These are phyloP conservation scores for Aleiodes testaceus DNA, from an alignment of 2,888 invertebrate species.

Conservation along the genomic window DNA sequence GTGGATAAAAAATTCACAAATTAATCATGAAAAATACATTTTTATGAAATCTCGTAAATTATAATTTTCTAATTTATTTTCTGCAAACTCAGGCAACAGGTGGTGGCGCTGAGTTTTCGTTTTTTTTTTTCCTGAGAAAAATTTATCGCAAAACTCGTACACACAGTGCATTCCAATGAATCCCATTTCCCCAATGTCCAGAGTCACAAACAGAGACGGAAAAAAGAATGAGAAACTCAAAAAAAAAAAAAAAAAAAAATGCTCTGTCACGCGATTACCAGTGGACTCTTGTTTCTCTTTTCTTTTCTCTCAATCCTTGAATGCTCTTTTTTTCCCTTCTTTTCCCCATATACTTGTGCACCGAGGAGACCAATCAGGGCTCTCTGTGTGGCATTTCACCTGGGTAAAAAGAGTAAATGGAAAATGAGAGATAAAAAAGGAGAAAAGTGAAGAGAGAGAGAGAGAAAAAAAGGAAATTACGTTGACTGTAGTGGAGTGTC, in stretches of 20 bases:
- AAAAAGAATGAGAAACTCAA: neutral
- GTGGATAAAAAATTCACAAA: no score
- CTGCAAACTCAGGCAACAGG: slow-evolving; percentile 22
- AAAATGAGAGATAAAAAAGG: slow-evolving; percentile 18
- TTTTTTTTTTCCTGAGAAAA: slow-evolving; percentile 15
- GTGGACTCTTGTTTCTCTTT: no score
- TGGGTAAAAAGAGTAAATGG: slow-evolving; percentile 1
- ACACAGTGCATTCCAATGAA: slow-evolving; percentile 25
- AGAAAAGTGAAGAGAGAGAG: slow-evolving; percentile 1
- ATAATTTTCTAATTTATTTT: neutral
- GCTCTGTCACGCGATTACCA: slow-evolving; percentile 6
- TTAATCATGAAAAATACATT: no score
- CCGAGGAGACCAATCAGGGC: slow-evolving; percentile 23
- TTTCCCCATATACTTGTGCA: neutral
- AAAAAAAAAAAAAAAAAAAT: neutral
- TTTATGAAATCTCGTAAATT: no score
- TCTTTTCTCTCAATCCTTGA: neutral
- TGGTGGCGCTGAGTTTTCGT: slow-evolving; percentile 12
- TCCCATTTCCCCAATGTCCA: slow-evolving; percentile 2
- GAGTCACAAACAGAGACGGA: neutral
- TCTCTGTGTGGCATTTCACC: slow-evolving; percentile 30
- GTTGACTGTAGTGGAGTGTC: slow-evolving; percentile 21
- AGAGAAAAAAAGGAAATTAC: slow-evolving; percentile 29
- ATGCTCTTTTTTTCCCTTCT: neutral
- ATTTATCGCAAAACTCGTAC: slow-evolving; percentile 24